Percentiles rank a stretch among this genome's conserved stretches.
These are phyloP conservation scores for Sarotherodon lohbergeri DNA, from an alignment of 2,113 vertebrate genomes.

Conservation along the genomic window DNA sequence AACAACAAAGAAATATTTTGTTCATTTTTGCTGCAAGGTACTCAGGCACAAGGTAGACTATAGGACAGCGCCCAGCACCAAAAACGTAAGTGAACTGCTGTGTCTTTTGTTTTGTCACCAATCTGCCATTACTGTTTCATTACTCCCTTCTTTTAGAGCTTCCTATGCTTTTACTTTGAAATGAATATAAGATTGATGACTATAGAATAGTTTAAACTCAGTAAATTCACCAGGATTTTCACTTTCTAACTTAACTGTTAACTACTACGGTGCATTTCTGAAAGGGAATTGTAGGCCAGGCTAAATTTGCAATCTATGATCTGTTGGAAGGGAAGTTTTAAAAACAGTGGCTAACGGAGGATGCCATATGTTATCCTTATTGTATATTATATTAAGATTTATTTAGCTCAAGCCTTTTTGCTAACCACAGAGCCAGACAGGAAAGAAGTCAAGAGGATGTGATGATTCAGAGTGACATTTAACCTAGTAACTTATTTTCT, in stretches of 20 bases:
- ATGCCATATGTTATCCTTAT: neutral
- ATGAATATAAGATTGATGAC: neutral
- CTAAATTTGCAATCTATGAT: neutral
- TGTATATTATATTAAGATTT: neutral
- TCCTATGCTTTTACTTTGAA: neutral
- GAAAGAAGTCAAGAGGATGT: constrained; percentile 35
- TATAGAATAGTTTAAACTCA: neutral
- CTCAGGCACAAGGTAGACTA: neutral
- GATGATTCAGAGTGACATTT: constrained; percentile 30
- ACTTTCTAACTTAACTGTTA: neutral
- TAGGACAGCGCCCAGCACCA: neutral
- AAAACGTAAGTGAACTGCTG: constrained; percentile 31
- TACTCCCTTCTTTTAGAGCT: neutral
- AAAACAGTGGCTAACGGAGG: neutral
- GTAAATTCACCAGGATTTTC: neutral
- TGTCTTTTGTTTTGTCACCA: neutral
- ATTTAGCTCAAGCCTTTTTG: neutral
- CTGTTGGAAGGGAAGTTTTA: neutral
- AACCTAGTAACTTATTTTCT: neutral
- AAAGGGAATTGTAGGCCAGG: neutral
- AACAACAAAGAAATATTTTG: constrained; percentile 7
- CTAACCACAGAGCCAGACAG: neutral
- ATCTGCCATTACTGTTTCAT: neutral
- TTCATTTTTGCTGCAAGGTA: neutral
- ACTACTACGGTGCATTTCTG: neutral